These are phyloP conservation scores for Tragulus kanchil DNA, from an alignment of 2,113 vertebrate species.

Conservation along the genomic window DNA sequence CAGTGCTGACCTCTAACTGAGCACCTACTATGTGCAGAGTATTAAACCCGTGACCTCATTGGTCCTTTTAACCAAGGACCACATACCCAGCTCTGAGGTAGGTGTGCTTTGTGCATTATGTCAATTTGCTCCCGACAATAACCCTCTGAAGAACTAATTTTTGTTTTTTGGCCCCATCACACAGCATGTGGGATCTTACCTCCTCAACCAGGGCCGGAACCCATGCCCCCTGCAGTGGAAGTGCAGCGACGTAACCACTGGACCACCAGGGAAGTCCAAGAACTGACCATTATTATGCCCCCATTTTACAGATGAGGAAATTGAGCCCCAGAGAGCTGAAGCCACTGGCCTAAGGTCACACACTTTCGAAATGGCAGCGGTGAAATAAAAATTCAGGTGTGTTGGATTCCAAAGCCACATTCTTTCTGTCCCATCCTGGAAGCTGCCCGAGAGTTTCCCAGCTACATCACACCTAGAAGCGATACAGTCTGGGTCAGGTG, in stretches of 20 bases:
- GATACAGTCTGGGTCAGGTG: not conserved
- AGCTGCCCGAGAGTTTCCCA: not conserved
- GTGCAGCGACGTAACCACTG: not conserved
- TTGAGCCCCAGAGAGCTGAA: not conserved
- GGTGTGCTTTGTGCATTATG: not conserved
- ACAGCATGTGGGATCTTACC: not conserved
- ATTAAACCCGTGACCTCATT: not conserved
- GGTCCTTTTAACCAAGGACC: not conserved
- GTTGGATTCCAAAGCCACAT: not conserved
- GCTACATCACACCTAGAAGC: not conserved
- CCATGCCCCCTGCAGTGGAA: not conserved
- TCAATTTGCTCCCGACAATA: not conserved
- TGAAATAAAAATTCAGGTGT: not conserved
- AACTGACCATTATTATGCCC: not conserved
- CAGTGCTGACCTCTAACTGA: not conserved
- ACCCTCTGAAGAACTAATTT: not conserved
- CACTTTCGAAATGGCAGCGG: not conserved
- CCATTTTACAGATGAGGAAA: constrained; percentile 5
- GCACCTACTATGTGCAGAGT: not conserved
- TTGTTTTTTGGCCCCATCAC: not conserved
- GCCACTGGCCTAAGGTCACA: not conserved
- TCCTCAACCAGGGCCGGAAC: not conserved
- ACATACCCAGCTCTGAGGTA: rapidly evolving
- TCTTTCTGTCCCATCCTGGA: not conserved
- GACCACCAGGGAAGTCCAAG: not conserved